Percentiles rank a stretch among this genome's conserved stretches.
Conservation (phyloP, 2,113 vertebrate genomes). For the Suricata suricatta region DNA sequence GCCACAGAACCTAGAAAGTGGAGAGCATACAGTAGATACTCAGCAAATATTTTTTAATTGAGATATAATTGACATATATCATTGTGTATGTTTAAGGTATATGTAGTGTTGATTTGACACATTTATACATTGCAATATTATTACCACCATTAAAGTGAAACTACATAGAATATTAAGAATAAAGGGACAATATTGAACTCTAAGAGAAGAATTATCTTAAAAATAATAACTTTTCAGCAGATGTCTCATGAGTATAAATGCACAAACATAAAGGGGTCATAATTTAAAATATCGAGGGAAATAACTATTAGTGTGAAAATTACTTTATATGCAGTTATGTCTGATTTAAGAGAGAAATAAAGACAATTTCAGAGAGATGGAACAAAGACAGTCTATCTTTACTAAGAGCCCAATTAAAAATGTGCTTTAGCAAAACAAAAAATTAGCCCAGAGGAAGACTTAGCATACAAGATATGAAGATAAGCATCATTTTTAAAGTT, state of each 20-base stretch:
- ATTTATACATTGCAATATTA: background rate
- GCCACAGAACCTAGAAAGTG: background rate
- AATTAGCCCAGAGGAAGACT: background rate
- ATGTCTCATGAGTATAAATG: background rate
- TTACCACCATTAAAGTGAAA: background rate
- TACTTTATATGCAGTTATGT: background rate
- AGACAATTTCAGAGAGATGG: background rate
- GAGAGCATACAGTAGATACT: background rate
- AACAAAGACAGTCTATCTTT: background rate
- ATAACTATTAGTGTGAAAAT: background rate
- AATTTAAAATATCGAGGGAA: background rate
- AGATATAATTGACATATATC: background rate
- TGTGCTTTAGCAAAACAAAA: background rate
- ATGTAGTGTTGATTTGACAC: background rate
- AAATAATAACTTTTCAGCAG: background rate
- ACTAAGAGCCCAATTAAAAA: background rate
- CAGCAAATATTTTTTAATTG: background rate
- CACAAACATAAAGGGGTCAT: background rate
- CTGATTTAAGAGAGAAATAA: background rate
- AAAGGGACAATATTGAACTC: background rate
- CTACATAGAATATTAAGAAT: background rate
- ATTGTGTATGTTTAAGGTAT: background rate
- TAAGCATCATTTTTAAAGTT: background rate
- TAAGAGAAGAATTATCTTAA: background rate
- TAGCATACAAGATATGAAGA: background rate